Evolutionary conservation across 2,888 invertebrate genomes (phyloP).

Genomic region (Ceraclea dissimilis): DNA sequence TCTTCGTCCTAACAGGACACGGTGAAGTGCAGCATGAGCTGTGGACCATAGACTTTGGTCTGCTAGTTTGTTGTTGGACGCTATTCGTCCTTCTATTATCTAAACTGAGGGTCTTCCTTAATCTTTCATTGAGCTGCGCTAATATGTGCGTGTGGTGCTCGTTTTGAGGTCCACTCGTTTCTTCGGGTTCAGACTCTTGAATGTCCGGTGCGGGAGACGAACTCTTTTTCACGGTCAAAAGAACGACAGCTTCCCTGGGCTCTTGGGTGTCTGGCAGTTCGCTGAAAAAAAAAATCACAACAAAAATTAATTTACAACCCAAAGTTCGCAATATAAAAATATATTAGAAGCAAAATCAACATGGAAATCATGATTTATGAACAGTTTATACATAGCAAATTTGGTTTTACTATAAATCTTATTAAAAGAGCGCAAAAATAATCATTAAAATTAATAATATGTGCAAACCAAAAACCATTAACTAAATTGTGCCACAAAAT

Average conservation of each 20-base stretch:
- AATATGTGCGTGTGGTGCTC: slow-evolving; percentile 38
- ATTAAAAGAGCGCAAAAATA: too few species aligned
- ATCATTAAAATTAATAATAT: too few species aligned
- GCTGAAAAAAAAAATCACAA: slow-evolving; percentile 33
- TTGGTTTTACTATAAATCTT: too few species aligned
- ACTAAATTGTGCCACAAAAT: too few species aligned
- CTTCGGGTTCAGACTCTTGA: neutral
- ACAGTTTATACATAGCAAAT: too few species aligned
- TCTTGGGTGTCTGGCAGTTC: slow-evolving; percentile 56
- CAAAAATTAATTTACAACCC: slow-evolving; percentile 5
- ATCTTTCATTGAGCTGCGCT: slow-evolving; percentile 43
- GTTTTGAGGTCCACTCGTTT: neutral
- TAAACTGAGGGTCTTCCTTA: slow-evolving; percentile 26
- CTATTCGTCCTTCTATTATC: slow-evolving; percentile 6
- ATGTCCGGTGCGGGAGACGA: slow-evolving; percentile 34
- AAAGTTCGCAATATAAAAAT: neutral
- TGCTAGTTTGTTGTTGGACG: slow-evolving; percentile 10
- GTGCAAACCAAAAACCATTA: too few species aligned
- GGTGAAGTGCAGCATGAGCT: slow-evolving; percentile 2
- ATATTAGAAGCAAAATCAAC: neutral
- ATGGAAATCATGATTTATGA: too few species aligned
- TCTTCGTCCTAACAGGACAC: neutral
- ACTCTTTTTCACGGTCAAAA: slow-evolving; percentile 52
- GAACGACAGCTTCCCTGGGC: slow-evolving; percentile 51
- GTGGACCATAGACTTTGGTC: slow-evolving; percentile 43